A percentile compares a stretch with the other conserved stretches of the same genome.
Conservation (phyloP, 2,113 vertebrate genomes). For the Mesembrinibis cayennensis region DNA sequence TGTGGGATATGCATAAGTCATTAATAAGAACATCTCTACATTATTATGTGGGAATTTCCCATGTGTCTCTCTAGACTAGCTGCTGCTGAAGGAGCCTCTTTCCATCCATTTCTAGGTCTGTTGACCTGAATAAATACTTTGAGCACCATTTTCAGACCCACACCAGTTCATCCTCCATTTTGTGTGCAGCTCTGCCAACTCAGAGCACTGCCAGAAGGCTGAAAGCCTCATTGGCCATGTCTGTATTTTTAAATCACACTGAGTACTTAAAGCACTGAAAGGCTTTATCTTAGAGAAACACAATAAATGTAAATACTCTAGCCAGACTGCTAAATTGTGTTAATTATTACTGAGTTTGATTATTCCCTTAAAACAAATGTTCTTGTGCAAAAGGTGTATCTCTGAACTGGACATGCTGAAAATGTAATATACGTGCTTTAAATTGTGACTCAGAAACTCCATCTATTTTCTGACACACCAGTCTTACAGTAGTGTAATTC, state of each 20-base stretch:
- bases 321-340: background rate
- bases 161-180: background rate
- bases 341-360: background rate
- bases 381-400: background rate
- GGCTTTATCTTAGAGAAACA: slow-evolving; percentile 30
- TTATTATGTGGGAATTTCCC: background rate
- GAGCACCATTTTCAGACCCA: background rate
- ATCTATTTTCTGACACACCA: background rate
- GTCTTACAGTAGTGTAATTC: background rate
- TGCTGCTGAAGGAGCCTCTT: background rate
- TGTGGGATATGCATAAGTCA: background rate
- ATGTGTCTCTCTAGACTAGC: background rate
- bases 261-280: background rate
- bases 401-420: background rate
- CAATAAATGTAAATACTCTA: background rate
- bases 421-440: background rate
- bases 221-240: background rate
- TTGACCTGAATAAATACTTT: background rate
- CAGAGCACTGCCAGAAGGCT: background rate
- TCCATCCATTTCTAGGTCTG: background rate
- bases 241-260: background rate
- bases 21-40: background rate
- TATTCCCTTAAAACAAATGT: background rate
- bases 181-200: background rate
- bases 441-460: background rate